Evolutionary conservation across 1,140 invertebrate species (phyloP), one percentile per base, ranked within the genome.

Genomic region (Archegozetes longisetosus): DNA sequence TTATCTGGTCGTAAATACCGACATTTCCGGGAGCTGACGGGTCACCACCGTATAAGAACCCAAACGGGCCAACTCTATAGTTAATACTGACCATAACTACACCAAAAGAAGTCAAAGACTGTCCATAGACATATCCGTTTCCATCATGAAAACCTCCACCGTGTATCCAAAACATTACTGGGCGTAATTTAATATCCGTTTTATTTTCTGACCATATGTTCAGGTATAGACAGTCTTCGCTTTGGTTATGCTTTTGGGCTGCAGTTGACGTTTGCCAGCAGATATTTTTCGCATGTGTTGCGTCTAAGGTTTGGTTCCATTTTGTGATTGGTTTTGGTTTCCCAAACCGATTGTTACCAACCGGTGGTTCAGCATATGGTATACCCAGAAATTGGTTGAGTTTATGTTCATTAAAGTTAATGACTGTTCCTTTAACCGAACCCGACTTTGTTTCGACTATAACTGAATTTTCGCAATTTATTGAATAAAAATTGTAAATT

Each of bases 1-100:
- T 85, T 65, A 90, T 74, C 72, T 95, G 92, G 72, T 96, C 91
- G 65, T 89, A 93, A 60, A 97, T 73, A 9, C 91, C 93, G 53
- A 88, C 84, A 72, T 98, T 98, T 12, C 92, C 93, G 0, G 90
- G 89, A 24, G 88, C 88, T 65, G 93, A 88, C 4, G 14, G 52
- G 13, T 13, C 54, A 13, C 51, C 61, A 9, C 49, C n/a, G 54
- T 52, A 56, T 1, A 63, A 27, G 40, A 62, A 60, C 24, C 61
- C 61, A 13, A 62, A 55, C 22, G 23, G 1, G 9, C 32, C 51
- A n/a, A 62, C 9, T 27, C 77, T 68, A 65, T 79, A 79, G 65
- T 79, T 79, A 13, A 78, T 68, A 2, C 74, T 76, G 28, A 80
- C 73, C 0, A 79, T 72, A 20, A 79, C 71, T 23, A 78, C 67